Base-by-base conservation (phyloP, 2,888 invertebrate genomes). In the Blastobasis lacticolella region DNA sequence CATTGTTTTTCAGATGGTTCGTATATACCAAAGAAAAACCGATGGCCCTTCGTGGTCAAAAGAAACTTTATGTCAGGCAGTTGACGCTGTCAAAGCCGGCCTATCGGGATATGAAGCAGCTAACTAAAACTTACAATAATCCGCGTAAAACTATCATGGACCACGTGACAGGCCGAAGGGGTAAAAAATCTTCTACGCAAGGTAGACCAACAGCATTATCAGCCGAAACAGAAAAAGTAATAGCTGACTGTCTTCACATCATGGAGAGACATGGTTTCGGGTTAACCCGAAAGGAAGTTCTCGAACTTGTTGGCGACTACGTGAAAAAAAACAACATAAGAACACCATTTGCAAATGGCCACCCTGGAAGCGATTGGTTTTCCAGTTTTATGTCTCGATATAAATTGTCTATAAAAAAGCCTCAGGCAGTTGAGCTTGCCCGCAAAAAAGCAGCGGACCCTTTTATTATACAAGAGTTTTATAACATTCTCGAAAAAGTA, bases 241-340 rank as follows among this genome's bases (percentile, higher is more conserved):
- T 62, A 44, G 58, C 60, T 45, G 43, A 44, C 6, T 45, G 37
- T 53, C 54, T 70, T 8, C 60, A 61, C 50, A 47, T 45, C 4
- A 66, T 71, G 62, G 68, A 71, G 52, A 61, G 57, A 57, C 58
- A 63, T 54, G 75, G 70, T 6, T 73, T 69, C 56, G 73, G 72
- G 8, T 52, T 72, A 38, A 60, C 62, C n/a, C 59, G 63, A 57
- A 61, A 63, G 55, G 69, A 74, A 59, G 50, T 71, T 41, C 46
- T 69, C 48, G 57, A 68, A 46, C 47, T 62, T 37, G 70, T 74
- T 7, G 60, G 54, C 0, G 52, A 63, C 37, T 73, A 61, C 54
- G 61, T 66, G 6, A 46, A 47, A 37, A 38, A 50, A 45, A 70
- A 71, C 50, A 55, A 61, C 6, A 53, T 55, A 38, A n/a, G 36